Evolutionary conservation across 2,888 invertebrate species (phyloP).

Genomic region (Conchocele bisecta): DNA sequence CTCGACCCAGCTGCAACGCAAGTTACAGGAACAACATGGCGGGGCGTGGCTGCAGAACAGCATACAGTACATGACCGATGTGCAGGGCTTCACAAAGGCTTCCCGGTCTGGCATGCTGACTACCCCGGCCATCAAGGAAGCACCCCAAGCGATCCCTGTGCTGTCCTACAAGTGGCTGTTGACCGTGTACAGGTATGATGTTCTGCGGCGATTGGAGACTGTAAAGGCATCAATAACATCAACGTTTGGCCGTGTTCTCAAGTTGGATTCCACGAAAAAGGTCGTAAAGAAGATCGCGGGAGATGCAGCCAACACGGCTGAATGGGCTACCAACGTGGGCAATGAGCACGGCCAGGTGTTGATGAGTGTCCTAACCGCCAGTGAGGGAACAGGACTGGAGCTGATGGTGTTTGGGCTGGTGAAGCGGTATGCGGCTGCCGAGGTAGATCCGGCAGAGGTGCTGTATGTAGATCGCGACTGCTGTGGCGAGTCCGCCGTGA

Average conservation of each 20-base stretch:
- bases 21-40: constrained; percentile 51
- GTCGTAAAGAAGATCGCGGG: constrained; percentile 59
- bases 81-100: constrained; percentile 3
- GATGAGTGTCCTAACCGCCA: constrained; percentile 57
- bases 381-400: constrained; percentile 52
- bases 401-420: constrained; percentile 56
- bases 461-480: constrained; percentile 63
- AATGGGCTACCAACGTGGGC: constrained; percentile 64
- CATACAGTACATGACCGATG: constrained; percentile 40
- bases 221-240: constrained; percentile 55
- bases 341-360: constrained; percentile 66
- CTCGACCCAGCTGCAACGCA: constrained; percentile 30
- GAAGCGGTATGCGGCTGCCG: constrained; percentile 40
- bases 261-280: constrained; percentile 64
- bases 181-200: constrained; percentile 23
- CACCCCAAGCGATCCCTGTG: constrained; percentile 16
- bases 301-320: constrained; percentile 41
- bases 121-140: background rate
- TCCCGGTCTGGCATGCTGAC: background rate
- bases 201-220: constrained; percentile 33
- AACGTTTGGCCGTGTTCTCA: constrained; percentile 51
- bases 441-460: constrained; percentile 41
- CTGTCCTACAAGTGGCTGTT: constrained; percentile 44
- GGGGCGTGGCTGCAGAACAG: constrained; percentile 27
- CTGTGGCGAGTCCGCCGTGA: constrained; percentile 33